phyloP scores from a whole-genome alignment of 2,797 vertebrate genomes.

The Urophycis tenuis region DNA sequence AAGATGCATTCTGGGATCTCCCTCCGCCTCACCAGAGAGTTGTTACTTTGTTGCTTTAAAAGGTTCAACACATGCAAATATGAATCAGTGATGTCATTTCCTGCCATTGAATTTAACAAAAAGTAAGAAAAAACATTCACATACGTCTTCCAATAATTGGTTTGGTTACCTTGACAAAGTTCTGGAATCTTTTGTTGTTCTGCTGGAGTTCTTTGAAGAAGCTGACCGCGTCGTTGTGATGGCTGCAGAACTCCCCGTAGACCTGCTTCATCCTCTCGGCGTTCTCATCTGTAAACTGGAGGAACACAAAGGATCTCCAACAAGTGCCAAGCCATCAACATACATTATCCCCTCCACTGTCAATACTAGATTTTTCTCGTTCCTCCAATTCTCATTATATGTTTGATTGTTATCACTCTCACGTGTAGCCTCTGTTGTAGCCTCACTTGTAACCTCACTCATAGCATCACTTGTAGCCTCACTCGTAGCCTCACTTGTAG shows the following conservation, averaged over 20 bases:
- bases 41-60: conserved; percentile 85
- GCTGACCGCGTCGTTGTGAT: conserved; percentile 86
- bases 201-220: conserved; percentile 92
- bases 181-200: conserved; percentile 93
- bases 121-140: neutral
- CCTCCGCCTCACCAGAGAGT: conserved; percentile 83
- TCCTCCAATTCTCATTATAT: neutral
- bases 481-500: neutral
- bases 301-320: conserved; percentile 4
- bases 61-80: conserved; percentile 8
- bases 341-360: neutral
- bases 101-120: neutral
- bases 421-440: neutral
- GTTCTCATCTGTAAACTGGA: conserved; percentile 90
- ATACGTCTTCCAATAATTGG: neutral
- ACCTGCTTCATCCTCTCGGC: conserved; percentile 84
- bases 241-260: conserved; percentile 95
- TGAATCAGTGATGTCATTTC: neutral
- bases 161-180: conserved; percentile 83
- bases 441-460: neutral
- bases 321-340: neutral
- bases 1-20: conserved; percentile 96
- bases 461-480: neutral
- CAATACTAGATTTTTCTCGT: neutral
- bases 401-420: neutral